Evolutionary conservation across 1,140 invertebrate genomes (phyloP).

Genomic region (Lethocerus indicus): DNA sequence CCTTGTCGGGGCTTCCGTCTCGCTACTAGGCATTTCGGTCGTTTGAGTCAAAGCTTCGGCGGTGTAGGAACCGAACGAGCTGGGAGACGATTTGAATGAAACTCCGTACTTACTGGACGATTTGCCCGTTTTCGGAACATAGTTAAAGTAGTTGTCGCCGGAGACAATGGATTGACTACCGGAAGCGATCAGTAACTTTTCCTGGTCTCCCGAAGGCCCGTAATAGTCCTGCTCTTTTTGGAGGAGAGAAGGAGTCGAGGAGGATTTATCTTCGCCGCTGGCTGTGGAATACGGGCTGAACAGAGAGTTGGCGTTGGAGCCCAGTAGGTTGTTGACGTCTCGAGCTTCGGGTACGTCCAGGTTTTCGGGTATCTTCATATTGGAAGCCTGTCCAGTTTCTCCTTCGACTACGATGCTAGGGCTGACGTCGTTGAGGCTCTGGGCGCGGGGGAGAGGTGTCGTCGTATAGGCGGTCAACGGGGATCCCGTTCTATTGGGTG

Average conservation of each 20-base stretch:
- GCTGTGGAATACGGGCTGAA: too few species aligned
- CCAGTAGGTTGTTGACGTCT: slow-evolving; percentile 15
- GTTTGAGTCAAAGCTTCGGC: too few species aligned
- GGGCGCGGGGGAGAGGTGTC: neutral
- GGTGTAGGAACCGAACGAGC: too few species aligned
- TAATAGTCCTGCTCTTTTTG: too few species aligned
- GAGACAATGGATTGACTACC: slow-evolving; percentile 21
- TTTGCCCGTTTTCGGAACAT: too few species aligned
- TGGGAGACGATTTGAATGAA: too few species aligned
- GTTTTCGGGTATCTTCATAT: slow-evolving; percentile 1
- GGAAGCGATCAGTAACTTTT: slow-evolving; percentile 18
- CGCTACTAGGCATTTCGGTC: too few species aligned
- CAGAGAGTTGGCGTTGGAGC: slow-evolving; percentile 1
- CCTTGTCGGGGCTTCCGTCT: too few species aligned
- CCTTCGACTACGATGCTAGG: neutral
- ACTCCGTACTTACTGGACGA: too few species aligned
- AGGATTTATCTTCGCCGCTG: slow-evolving; percentile 9
- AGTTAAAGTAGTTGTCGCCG: slow-evolving; percentile 26
- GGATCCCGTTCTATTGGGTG: slow-evolving; percentile 11
- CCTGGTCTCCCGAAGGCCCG: slow-evolving; percentile 12
- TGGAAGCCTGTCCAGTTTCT: too few species aligned
- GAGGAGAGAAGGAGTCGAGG: too few species aligned
- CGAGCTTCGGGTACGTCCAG: slow-evolving; percentile 11
- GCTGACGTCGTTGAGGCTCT: neutral
- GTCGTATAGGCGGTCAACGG: slow-evolving; percentile 3